Base-by-base conservation (phyloP, 2,113 vertebrate species). In the Amazona guildingii region DNA sequence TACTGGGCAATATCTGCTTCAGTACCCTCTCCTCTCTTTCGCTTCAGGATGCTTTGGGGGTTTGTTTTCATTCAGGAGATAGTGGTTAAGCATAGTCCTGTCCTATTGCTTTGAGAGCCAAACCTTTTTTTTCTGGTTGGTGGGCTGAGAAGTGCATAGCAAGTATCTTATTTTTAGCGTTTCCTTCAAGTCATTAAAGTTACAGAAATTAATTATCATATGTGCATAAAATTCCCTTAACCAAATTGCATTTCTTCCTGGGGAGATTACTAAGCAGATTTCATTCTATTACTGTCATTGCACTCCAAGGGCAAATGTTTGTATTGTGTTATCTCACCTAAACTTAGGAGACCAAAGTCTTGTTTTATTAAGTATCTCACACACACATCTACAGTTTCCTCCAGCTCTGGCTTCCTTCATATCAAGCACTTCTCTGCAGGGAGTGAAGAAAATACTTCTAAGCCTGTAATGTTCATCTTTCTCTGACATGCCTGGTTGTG, bases 81-180 rank as follows among this genome's bases (percentile, higher is more conserved):
- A 13, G 33, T 48, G 31, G 72, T 76, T 62, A 59, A 4, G 15
- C 15, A 14, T 15, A 4, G 9, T 46, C 29, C 57, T 54, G 28
- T 79, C 44, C 28, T 64, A 16, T 27, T 1, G 4, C 13, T 74
- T 78, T 67, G 48, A 69, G 44, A 79, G 84, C 28, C 23, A 92
- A 92, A 91, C 25, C 15, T 25, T 64, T 35, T 70, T 86, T 77
- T 66, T 55, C 82, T 91, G 31, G 41, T 64, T 96, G 69, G 74
- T 94, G 76, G 57, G 48, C 78, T 96, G 93, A 95, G 17, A 43
- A 90, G 17, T 55, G 76, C 43, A 52, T n/a, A 74, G 87, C 51
- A 94, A 90, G 25, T 35, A 55, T 70, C 90, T 97, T 91, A 68
- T 96, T 95, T 97, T 37, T 92, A 73, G 11, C 21, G 13, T 67